phyloP scores from a whole-genome alignment of 2,888 invertebrate genomes.

The Drosophila niveifrons region DNA sequence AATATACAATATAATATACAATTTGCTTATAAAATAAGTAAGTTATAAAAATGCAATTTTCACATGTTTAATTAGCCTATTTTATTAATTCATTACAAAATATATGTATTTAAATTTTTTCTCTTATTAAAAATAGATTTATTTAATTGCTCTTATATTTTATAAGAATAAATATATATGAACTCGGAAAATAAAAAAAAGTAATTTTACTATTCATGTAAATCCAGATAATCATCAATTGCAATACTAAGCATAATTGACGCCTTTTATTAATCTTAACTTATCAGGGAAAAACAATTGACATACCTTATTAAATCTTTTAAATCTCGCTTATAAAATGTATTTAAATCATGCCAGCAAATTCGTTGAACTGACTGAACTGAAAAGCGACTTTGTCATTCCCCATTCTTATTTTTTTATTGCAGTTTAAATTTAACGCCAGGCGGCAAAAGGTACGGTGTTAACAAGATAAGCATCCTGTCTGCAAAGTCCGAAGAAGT shows the following conservation, averaged over 20 bases:
- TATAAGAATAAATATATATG: not conserved
- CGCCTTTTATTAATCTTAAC: not conserved
- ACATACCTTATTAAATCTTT: not conserved
- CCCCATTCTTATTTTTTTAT: conserved; percentile 14
- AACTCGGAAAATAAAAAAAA: not conserved
- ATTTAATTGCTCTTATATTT: not conserved
- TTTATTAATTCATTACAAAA: too few relatives aligned
- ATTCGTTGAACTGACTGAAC: conserved; percentile 15
- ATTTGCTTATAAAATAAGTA: too few relatives aligned
- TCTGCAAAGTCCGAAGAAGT: conserved; percentile 25
- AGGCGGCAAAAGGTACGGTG: conserved; percentile 56
- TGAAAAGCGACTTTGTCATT: conserved; percentile 12
- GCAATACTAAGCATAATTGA: not conserved
- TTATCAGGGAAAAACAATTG: not conserved
- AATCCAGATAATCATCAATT: too few relatives aligned
- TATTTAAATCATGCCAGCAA: conserved; percentile 67
- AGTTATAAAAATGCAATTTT: too few relatives aligned
- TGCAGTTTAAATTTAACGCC: conserved; percentile 62
- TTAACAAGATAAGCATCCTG: conserved; percentile 78
- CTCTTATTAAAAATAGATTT: not conserved
- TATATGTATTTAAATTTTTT: too few relatives aligned
- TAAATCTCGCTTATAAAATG: conserved; percentile 67
- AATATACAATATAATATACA: too few relatives aligned
- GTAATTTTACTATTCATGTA: too few relatives aligned
- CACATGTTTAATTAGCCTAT: too few relatives aligned